A percentile compares a stretch with the other conserved stretches of the same genome.
phyloP scores from a whole-genome alignment of 2,888 invertebrate species.

The Globia sparganii region DNA sequence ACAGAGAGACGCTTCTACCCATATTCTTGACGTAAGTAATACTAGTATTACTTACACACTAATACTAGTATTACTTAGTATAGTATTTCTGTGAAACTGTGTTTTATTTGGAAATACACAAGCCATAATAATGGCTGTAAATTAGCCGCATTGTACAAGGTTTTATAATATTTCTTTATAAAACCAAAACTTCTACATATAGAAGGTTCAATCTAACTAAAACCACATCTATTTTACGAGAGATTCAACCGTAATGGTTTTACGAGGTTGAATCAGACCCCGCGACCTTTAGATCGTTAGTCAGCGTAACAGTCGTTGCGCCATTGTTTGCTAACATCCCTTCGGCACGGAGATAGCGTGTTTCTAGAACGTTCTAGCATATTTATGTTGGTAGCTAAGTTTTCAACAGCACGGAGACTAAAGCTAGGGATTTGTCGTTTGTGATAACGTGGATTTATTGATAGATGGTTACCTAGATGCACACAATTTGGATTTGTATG shows the following conservation, averaged over 20 bases:
- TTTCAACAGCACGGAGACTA: slow-evolving; percentile 16
- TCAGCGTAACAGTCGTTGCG: slow-evolving; percentile 18
- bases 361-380: slow-evolving; percentile 16
- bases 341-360: slow-evolving; percentile 47
- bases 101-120: too few relatives aligned
- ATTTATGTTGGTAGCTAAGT: slow-evolving; percentile 17
- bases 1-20: too few relatives aligned
- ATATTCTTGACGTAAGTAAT: too few relatives aligned
- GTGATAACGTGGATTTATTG: slow-evolving; percentile 21
- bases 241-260: background rate
- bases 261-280: slow-evolving; percentile 9
- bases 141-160: background rate
- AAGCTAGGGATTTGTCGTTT: background rate
- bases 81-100: too few relatives aligned
- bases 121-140: background rate
- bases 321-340: slow-evolving; percentile 27
- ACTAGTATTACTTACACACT: too few relatives aligned
- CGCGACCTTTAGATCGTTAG: slow-evolving; percentile 25
- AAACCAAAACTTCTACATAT: background rate
- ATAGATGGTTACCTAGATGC: background rate
- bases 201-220: background rate
- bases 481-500: background rate
- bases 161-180: background rate
- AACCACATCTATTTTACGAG: background rate
- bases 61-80: too few relatives aligned